Percentiles rank a stretch among this genome's conserved stretches.
phyloP scores from a whole-genome alignment of 2,888 invertebrate genomes.

The Sylvicola fuscatus region DNA sequence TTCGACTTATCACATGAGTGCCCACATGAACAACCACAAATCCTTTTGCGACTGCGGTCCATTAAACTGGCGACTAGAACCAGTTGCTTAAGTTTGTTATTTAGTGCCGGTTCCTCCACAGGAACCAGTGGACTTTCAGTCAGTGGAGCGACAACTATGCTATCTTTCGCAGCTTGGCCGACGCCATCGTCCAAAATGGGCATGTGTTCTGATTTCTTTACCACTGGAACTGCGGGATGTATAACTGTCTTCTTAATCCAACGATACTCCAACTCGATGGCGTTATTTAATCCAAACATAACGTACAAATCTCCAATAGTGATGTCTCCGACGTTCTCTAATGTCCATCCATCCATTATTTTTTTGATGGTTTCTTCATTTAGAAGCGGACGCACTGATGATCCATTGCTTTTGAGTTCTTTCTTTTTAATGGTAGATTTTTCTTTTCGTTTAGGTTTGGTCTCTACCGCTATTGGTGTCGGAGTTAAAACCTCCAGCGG shows the following conservation, averaged over 20 bases:
- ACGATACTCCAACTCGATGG: constrained; percentile 57
- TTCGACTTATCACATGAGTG: no score
- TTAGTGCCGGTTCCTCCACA: no score
- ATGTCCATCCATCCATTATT: constrained; percentile 51
- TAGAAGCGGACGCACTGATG: constrained; percentile 14
- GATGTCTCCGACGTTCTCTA: constrained; percentile 50
- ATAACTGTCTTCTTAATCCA: constrained; percentile 37
- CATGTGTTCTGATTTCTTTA: no score
- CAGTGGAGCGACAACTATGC: no score
- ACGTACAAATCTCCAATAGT: constrained; percentile 80
- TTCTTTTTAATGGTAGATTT: constrained; percentile 2
- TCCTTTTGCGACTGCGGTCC: no score
- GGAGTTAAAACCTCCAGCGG: not conserved
- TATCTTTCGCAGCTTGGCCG: no score
- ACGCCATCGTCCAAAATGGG: no score
- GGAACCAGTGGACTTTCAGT: no score
- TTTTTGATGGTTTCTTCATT: constrained; percentile 21
- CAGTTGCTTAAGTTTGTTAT: no score
- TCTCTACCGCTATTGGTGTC: not conserved
- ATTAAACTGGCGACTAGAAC: no score
- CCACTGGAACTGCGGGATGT: constrained; percentile 2
- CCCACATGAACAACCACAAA: no score
- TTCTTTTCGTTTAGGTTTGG: constrained; percentile 3
- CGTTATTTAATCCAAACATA: constrained; percentile 53
- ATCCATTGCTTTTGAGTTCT: constrained; percentile 2